Base-by-base conservation (phyloP, 2,888 invertebrate genomes). In the Melinopterus prodromus region DNA sequence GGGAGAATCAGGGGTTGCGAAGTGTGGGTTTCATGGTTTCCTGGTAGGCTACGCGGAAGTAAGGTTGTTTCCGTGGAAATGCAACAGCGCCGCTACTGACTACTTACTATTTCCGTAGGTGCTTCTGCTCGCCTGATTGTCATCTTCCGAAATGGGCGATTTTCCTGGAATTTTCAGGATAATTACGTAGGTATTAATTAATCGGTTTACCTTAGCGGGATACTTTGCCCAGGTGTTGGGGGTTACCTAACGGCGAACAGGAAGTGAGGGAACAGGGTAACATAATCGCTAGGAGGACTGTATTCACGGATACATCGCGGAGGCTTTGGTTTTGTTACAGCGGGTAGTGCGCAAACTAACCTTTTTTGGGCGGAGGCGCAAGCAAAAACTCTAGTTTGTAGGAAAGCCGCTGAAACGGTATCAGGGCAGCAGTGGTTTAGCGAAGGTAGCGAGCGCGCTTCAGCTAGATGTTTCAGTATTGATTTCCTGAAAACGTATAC, bases 201-300 rank as follows among this genome's bases (percentile, higher is more conserved):
- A 38, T 14, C 16, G 3, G 69, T 77, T 15, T 15, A 16, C 77
- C 36, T 69, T 53, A 9, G 12, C 53, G 53, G 12, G 53, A 53
- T 7, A 4, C 53, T 53, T 12, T 53, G 12, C 16, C 69, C 53
- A 35, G 75, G 16, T 35, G 35, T 36, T 15, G 15, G 75, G 76
- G 38, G 82, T 86, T 86, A 88, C 88, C 88, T 88, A 86, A 85
- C 86, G 84, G 82, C 83, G 84, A 86, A 82, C 87, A 86, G 88
- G 88, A 88, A 88, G 87, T 87, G 78, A 79, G n/a, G 37, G 83
- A 87, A 78, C 87, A 88, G 88, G 88, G 85, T 74, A 78, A 72
- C 86, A 88, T 80, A 77, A 81, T 16, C 53, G 14, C 75, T 37
- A 78, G 78, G 83, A 79, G 78, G 74, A 74, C 76, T 76, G 74